phyloP scores from a whole-genome alignment of 2,113 vertebrate genomes.

The Phylloscopus trochiloides region DNA sequence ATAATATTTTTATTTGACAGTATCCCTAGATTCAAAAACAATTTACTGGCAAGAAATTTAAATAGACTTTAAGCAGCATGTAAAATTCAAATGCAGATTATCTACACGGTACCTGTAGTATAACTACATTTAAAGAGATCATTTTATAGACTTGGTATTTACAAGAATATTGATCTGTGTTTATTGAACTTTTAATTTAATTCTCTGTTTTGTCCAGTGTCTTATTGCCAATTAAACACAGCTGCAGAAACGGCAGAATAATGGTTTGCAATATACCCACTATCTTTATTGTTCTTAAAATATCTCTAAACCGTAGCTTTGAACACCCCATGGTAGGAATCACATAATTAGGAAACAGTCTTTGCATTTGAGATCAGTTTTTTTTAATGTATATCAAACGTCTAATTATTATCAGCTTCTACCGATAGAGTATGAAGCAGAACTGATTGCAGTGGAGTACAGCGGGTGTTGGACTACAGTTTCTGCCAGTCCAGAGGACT shows the following conservation, averaged over 20 bases:
- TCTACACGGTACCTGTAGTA: background rate
- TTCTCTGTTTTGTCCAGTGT: slow-evolving; percentile 76
- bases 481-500: background rate
- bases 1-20: background rate
- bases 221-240: slow-evolving; percentile 73
- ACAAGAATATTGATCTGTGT: slow-evolving; percentile 79
- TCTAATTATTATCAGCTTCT: slow-evolving; percentile 18
- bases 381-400: slow-evolving; percentile 12
- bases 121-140: slow-evolving; percentile 76
- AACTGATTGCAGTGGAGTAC: background rate
- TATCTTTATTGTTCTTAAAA: slow-evolving; percentile 43
- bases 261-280: background rate
- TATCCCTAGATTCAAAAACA: background rate
- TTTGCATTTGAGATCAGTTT: slow-evolving; percentile 11
- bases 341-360: background rate
- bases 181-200: slow-evolving; percentile 84
- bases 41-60: slow-evolving; percentile 43
- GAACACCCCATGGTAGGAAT: background rate
- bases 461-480: rapidly evolving
- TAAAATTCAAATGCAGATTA: slow-evolving; percentile 25
- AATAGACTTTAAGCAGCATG: slow-evolving; percentile 32
- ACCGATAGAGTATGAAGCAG: slow-evolving; percentile 4
- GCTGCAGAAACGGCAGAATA: slow-evolving; percentile 59
- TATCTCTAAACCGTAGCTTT: background rate
- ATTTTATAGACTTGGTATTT: slow-evolving; percentile 80